Evolutionary conservation across 2,888 invertebrate species (phyloP).

Genomic region (Steinernema scapterisci): DNA sequence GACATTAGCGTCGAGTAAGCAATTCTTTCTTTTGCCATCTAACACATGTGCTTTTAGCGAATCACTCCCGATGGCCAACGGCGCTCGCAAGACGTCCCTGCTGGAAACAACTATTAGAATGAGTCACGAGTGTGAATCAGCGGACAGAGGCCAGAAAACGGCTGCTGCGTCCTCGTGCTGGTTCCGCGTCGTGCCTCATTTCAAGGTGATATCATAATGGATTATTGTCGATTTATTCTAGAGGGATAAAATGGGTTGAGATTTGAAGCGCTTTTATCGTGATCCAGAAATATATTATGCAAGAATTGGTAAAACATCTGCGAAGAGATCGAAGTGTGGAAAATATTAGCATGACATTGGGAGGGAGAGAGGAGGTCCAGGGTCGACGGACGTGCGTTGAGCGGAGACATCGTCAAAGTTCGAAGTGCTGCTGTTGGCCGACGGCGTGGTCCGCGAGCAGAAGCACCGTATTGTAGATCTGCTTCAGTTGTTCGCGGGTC

Average conservation of each 20-base stretch:
- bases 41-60: background rate
- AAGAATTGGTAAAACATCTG: conserved; percentile 19
- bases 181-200: conserved; percentile 11
- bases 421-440: conserved; percentile 34
- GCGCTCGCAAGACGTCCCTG: background rate
- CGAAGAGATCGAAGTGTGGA: conserved; percentile 23
- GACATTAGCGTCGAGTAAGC: background rate
- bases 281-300: conserved; percentile 18
- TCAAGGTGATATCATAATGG: background rate
- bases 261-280: background rate
- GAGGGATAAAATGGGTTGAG: too few relatives aligned
- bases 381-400: background rate
- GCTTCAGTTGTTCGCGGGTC: conserved; percentile 52
- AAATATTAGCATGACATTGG: conserved; percentile 19
- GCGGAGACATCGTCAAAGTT: background rate
- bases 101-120: background rate
- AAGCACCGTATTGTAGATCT: conserved; percentile 49
- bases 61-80: background rate
- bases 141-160: too few relatives aligned
- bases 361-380: background rate
- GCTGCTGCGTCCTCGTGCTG: background rate
- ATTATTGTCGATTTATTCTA: background rate
- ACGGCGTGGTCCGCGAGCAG: conserved; percentile 53
- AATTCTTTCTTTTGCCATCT: background rate
- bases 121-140: background rate